Evolutionary conservation across 1,140 invertebrate genomes (phyloP).

Genomic region (Caenorhabditis tropicalis): DNA sequence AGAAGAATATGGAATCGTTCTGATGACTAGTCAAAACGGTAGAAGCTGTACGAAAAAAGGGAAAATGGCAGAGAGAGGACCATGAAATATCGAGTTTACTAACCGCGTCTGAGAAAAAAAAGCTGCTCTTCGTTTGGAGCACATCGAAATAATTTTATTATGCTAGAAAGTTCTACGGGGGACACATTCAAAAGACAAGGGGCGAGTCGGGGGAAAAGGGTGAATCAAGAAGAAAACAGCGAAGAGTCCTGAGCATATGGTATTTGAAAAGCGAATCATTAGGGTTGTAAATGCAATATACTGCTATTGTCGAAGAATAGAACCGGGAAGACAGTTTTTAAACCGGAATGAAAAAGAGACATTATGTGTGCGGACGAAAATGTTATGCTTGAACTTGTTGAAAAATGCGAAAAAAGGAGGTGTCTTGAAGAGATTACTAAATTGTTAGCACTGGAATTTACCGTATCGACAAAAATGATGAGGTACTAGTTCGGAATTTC

Average conservation of each 20-base stretch:
- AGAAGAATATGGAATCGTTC: not conserved
- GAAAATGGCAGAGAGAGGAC: conserved; percentile 8
- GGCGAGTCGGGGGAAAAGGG: not conserved
- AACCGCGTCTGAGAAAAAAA: conserved; percentile 31
- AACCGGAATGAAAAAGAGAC: conserved; percentile 4
- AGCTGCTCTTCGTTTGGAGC: not conserved
- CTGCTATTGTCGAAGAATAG: not conserved
- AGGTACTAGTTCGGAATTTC: not conserved
- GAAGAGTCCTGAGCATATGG: conserved; percentile 1
- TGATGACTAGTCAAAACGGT: not conserved
- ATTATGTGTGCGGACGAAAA: conserved; percentile 21
- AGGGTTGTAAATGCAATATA: conserved; percentile 17
- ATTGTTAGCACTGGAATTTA: not conserved
- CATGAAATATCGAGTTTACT: conserved; percentile 10
- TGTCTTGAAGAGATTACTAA: not conserved
- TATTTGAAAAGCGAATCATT: conserved; percentile 34
- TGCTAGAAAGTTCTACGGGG: conserved; percentile 28
- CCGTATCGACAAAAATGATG: conserved; percentile 1
- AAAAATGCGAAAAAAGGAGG: not conserved
- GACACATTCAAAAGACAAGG: not conserved
- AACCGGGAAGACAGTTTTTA: not conserved
- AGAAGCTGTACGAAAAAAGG: not conserved
- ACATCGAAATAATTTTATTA: conserved; percentile 38
- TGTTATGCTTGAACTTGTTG: conserved; percentile 15
- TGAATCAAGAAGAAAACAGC: not conserved